Conservation (phyloP, 2,113 vertebrate species). For the Sigmodon hispidus region DNA sequence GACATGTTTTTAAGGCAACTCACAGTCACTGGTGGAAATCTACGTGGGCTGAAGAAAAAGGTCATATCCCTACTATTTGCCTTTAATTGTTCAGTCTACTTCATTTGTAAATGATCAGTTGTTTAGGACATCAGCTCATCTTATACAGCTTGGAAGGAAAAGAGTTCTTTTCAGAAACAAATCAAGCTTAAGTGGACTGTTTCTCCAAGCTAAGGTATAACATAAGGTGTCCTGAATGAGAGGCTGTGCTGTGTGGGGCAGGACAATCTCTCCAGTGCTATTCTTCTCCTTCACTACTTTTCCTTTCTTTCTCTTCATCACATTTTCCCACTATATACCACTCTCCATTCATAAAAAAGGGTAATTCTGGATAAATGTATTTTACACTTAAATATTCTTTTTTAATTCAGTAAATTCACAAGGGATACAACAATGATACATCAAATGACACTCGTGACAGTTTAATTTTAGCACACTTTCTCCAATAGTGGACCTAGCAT, state of each 20-base stretch:
- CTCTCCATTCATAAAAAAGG: background rate
- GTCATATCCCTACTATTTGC: slow-evolving; percentile 39
- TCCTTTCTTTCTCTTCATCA: background rate
- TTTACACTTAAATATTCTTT: background rate
- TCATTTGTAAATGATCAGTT: slow-evolving; percentile 2
- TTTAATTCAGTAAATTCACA: slow-evolving; percentile 21
- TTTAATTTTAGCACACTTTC: slow-evolving; percentile 3
- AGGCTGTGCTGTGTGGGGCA: no score
- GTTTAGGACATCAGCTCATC: background rate
- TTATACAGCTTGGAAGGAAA: background rate
- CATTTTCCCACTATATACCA: background rate
- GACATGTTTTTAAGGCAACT: slow-evolving; percentile 15
- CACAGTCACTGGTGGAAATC: background rate
- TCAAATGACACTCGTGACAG: background rate
- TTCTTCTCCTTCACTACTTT: background rate
- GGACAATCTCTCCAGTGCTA: background rate
- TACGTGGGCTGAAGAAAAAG: background rate
- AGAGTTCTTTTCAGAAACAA: background rate
- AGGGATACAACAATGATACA: background rate
- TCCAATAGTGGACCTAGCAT: background rate
- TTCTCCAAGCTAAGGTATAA: background rate
- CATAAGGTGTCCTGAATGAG: background rate
- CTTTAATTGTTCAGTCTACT: background rate
- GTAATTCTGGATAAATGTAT: background rate
- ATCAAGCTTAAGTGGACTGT: background rate